A percentile compares a stretch with the other conserved stretches of the same genome.
Conservation (phyloP, 30 jellyfish, hydroid and myxozoan genomes). For the Cassiopea xamachana region DNA sequence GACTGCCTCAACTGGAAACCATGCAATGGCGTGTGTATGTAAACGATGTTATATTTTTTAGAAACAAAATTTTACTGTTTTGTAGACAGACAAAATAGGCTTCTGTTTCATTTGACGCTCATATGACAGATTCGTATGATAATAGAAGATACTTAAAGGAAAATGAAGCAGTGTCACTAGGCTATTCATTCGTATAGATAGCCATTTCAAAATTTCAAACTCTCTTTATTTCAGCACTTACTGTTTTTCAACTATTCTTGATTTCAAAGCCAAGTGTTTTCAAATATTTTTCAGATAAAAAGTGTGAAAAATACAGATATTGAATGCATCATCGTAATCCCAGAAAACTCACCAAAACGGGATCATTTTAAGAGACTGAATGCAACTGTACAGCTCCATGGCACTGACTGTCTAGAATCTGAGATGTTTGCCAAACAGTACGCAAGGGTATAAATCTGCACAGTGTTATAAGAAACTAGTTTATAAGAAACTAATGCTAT, state of each 20-base stretch:
- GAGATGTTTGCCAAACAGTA: slow-evolving; percentile 68
- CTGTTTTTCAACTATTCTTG: no score
- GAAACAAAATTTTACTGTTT: neutral
- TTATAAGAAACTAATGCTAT: no score
- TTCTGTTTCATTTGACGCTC: neutral
- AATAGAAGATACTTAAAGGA: neutral
- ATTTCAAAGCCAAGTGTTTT: no score
- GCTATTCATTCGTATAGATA: no score
- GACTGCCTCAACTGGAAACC: slow-evolving; percentile 94
- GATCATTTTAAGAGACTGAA: slow-evolving; percentile 26
- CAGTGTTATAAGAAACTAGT: no score
- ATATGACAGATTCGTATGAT: neutral
- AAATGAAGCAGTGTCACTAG: neutral
- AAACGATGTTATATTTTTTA: no score
- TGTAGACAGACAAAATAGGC: neutral
- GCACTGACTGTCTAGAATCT: slow-evolving; percentile 84
- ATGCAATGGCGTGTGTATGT: slow-evolving; percentile 91
- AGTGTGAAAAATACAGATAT: slow-evolving; percentile 19
- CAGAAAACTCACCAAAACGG: slow-evolving; percentile 26
- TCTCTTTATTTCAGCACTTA: neutral
- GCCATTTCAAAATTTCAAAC: neutral
- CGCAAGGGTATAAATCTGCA: slow-evolving; percentile 51
- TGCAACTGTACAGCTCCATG: slow-evolving; percentile 62
- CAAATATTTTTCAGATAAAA: slow-evolving; percentile 7
- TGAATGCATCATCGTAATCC: slow-evolving; percentile 38